Conservation (phyloP, 2,888 invertebrate species). For the Phasia obesa region DNA sequence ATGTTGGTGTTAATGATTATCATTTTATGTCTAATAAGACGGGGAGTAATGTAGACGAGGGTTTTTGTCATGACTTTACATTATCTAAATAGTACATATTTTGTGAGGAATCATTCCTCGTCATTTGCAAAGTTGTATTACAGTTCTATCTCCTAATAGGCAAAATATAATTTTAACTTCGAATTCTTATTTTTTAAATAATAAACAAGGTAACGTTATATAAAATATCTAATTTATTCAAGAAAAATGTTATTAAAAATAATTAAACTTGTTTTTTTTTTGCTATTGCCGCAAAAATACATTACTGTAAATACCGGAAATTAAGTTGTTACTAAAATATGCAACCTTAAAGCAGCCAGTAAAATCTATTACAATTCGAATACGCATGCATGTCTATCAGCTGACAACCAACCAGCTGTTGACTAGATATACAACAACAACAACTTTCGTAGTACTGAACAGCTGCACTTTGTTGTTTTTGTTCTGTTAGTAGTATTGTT, state of each 20-base stretch:
- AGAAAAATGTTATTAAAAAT: not conserved
- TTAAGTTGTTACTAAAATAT: not conserved
- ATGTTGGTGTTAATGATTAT: no score
- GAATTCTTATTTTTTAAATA: not conserved
- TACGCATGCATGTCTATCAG: not conserved
- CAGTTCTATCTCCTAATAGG: not conserved
- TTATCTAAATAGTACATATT: not conserved
- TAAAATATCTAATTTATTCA: not conserved
- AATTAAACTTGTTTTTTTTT: not conserved
- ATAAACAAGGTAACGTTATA: not conserved
- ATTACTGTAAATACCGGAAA: constrained; percentile 52
- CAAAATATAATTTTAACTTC: not conserved
- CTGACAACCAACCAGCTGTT: constrained; percentile 43
- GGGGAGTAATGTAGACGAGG: no score
- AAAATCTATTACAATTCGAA: constrained; percentile 67
- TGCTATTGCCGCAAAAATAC: not conserved
- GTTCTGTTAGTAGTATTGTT: constrained; percentile 2
- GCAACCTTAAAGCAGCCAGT: constrained; percentile 9
- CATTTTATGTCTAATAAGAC: no score
- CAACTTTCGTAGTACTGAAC: not conserved
- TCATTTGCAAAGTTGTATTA: constrained; percentile 20
- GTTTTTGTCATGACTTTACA: no score
- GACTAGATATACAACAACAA: constrained; percentile 14
- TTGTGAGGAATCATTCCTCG: not conserved
- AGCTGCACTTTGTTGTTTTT: constrained; percentile 57